A percentile compares a stretch with the other conserved stretches of the same genome.
phyloP scores from a whole-genome alignment of 1,140 invertebrate genomes.

The Chelonus insularis region DNA sequence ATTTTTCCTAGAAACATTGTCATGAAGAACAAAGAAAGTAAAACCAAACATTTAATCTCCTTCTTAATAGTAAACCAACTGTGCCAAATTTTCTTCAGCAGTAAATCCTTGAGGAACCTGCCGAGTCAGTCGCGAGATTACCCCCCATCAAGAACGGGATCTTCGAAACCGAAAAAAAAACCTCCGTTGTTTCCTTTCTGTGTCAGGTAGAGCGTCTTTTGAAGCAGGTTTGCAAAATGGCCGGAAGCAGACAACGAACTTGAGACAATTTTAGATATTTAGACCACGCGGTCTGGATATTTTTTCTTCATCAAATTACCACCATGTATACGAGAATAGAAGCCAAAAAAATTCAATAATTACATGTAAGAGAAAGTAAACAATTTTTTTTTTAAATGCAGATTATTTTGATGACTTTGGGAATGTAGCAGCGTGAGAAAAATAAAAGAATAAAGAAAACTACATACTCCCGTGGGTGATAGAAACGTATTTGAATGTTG shows the following conservation, averaged over 20 bases:
- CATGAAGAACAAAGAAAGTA: too few species aligned
- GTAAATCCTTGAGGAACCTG: neutral
- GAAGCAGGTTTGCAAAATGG: slow-evolving; percentile 7
- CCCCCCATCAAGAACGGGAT: slow-evolving; percentile 22
- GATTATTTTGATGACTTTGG: too few species aligned
- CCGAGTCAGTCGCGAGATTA: neutral
- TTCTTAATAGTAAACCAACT: too few species aligned
- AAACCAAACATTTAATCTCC: too few species aligned
- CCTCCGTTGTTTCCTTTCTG: neutral
- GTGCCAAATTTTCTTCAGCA: neutral
- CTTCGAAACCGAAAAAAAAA: neutral
- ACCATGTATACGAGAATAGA: too few species aligned
- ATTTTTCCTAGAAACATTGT: too few species aligned
- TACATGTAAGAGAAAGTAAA: too few species aligned
- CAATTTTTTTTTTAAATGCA: too few species aligned
- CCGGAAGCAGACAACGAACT: neutral
- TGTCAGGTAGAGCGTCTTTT: slow-evolving; percentile 3
- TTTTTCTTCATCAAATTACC: neutral
- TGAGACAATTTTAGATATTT: neutral
- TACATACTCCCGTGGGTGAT: too few species aligned
- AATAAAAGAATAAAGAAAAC: too few species aligned
- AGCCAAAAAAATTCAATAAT: too few species aligned
- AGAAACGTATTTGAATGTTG: neutral
- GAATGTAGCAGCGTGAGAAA: too few species aligned
- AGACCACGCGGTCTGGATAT: neutral